Conservation (phyloP, 2,113 vertebrate genomes). For the Pollachius pollachius region DNA sequence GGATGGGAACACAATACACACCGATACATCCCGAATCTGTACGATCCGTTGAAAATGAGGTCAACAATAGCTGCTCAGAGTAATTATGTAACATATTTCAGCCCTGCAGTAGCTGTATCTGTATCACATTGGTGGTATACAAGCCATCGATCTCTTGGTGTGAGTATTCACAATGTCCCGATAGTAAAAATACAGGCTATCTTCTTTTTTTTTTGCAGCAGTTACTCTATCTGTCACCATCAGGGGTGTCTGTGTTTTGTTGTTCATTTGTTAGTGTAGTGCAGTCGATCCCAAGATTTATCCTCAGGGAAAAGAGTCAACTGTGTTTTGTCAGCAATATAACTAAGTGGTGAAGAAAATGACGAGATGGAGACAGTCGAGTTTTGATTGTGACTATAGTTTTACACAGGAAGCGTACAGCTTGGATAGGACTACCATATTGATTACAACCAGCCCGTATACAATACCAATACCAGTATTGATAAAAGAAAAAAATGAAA, state of each 20-base stretch:
- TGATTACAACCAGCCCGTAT: too few species aligned
- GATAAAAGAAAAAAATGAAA: too few species aligned
- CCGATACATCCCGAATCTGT: constrained; percentile 18
- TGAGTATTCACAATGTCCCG: constrained; percentile 2
- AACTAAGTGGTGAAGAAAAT: too few species aligned
- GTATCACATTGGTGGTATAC: constrained; percentile 46
- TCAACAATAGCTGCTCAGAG: constrained; percentile 52
- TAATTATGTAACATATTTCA: constrained; percentile 59
- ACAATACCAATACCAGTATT: too few species aligned
- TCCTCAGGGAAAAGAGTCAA: too few species aligned
- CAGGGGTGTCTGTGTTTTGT: not conserved
- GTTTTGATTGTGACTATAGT: too few species aligned
- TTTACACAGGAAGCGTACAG: too few species aligned
- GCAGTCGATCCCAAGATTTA: too few species aligned
- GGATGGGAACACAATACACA: not conserved
- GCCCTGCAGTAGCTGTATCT: constrained; percentile 45
- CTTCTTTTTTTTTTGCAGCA: not conserved
- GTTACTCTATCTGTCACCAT: not conserved
- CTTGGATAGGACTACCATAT: too few species aligned
- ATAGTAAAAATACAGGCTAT: not conserved
- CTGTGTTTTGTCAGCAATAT: too few species aligned
- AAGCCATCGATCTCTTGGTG: constrained; percentile 24
- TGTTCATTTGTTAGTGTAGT: not conserved
- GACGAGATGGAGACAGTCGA: too few species aligned
- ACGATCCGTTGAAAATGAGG: constrained; percentile 52